phyloP scores from a whole-genome alignment of 2,888 invertebrate species.

The Polydrusus cervinus region DNA sequence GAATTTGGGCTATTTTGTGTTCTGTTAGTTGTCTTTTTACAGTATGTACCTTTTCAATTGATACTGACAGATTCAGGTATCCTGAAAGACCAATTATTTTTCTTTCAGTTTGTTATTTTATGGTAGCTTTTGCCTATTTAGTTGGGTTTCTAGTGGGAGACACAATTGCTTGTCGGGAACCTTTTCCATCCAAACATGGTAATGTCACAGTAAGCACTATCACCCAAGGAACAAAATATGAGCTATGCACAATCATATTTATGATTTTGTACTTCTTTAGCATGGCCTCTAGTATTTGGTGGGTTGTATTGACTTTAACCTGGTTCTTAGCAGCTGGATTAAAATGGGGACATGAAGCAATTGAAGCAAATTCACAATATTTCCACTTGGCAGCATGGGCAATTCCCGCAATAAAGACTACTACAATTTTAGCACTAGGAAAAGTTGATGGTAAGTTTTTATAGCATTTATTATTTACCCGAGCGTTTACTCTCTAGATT shows the following conservation, averaged over 20 bases:
- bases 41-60: conserved; percentile 93
- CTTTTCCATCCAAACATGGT: conserved; percentile 82
- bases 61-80: conserved; percentile 93
- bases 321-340: conserved; percentile 98
- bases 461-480: not conserved
- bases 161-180: conserved; percentile 87
- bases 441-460: conserved; percentile 90
- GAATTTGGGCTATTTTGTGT: conserved; percentile 93
- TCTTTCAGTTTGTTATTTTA: conserved; percentile 95
- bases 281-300: conserved; percentile 98
- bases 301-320: conserved; percentile 95
- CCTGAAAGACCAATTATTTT: conserved; percentile 99
- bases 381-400: conserved; percentile 99
- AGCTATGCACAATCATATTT: conserved; percentile 93
- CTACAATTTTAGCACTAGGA: conserved; percentile 94
- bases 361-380: conserved; percentile 96
- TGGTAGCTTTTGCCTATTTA: conserved; percentile 94
- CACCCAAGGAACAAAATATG: conserved; percentile 90
- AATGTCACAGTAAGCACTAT: conserved; percentile 87
- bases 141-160: conserved; percentile 90
- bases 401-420: conserved; percentile 95
- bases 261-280: conserved; percentile 97
- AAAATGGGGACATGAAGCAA: conserved; percentile 99
- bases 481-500: no score
- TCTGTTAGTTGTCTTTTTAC: conserved; percentile 94